Evolutionary conservation across 2,888 invertebrate genomes (phyloP), one percentile per base, ranked within the genome.

Genomic region (Cantharis nigra): DNA sequence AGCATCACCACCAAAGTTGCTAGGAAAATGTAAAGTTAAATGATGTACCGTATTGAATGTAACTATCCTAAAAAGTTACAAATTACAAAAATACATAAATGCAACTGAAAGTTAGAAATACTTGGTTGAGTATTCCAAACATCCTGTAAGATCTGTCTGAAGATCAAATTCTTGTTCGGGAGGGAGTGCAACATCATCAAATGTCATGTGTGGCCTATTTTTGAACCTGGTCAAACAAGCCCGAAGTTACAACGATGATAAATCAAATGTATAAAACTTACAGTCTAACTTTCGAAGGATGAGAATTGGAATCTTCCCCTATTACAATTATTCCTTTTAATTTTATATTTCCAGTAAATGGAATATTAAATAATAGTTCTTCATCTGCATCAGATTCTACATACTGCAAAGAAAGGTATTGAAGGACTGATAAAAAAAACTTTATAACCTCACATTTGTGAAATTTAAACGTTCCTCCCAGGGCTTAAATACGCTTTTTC

Each of bases 301-400:
- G 97, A 18, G 93, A 90, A 79, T 94, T 93, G 80, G 95, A 93
- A 86, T 97, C 95, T 80, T 96, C 96, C n/a, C 98, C 98, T 82
- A 95, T 92, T 72, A 99, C 90, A 83, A 96, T 95, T 64, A 99
- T 92, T 10, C 98, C 98, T 90, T 98, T 98, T 71, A 99, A 89
- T 88, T 98, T 98, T 1, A 99, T 92, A 90, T 96, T 96, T 33
- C 98, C 98, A 62, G 97, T 97, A 87, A 99, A 99, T 26, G 98
- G 98, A 85, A 99, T 96, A 87, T 98, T 98, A 87, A 99, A 97
- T 3, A 99, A 90, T 4, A 99, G 90, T 89, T 99, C 99, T 88
- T 96, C 96, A 89, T 99, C 99, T 1, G 93, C 95, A 91, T 99
- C 99, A 90, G 98, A 98, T 89, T 97, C 95, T 0, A 99, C 98